These are phyloP conservation scores for Brachypodius melanocephalos DNA, from an alignment of 2,113 vertebrate genomes.

Conservation along the genomic window DNA sequence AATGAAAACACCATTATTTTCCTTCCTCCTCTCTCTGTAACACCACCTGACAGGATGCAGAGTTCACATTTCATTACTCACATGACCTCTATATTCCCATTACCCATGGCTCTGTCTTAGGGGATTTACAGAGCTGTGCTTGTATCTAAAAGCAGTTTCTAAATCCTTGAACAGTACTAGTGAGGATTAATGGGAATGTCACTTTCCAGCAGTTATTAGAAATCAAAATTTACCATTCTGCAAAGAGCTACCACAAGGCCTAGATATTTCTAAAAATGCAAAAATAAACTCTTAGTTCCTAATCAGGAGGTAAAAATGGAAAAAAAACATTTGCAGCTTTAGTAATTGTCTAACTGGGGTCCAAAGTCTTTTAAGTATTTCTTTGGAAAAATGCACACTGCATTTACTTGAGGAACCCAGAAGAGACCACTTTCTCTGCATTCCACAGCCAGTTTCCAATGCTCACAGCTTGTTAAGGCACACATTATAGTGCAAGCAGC, in stretches of 20 bases:
- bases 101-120: background rate
- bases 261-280: background rate
- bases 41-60: slow-evolving; percentile 36
- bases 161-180: background rate
- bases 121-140: background rate
- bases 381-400: background rate
- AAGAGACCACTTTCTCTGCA: background rate
- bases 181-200: background rate
- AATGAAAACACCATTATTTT: background rate
- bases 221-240: background rate
- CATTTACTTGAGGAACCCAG: background rate
- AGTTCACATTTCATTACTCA: background rate
- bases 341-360: rapidly evolving
- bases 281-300: background rate
- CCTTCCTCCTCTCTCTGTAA: background rate
- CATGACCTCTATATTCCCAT: slow-evolving; percentile 39
- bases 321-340: background rate
- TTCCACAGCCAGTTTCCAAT: background rate
- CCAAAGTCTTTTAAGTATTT: background rate
- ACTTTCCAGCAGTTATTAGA: background rate
- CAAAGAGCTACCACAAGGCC: background rate
- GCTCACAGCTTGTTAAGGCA: background rate
- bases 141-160: background rate
- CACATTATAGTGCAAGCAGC: background rate
- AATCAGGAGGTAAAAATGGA: background rate